Evolutionary conservation across 2,888 invertebrate genomes (phyloP).

Genomic region (Erannis defoliaria): DNA sequence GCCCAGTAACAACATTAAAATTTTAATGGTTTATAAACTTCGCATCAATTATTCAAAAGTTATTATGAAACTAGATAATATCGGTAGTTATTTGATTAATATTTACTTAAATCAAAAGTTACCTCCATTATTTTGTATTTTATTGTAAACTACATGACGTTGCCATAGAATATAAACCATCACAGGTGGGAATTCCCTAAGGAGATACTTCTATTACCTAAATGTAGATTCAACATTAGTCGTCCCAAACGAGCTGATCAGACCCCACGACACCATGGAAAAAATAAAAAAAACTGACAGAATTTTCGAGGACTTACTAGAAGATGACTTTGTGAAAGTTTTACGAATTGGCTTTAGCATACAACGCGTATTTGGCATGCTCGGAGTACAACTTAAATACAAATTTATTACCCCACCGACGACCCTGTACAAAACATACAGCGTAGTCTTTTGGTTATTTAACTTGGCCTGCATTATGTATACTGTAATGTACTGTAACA

Average conservation of each 20-base stretch:
- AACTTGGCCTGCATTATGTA: slow-evolving; percentile 47
- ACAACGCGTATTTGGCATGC: slow-evolving; percentile 58
- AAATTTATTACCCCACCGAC: slow-evolving; percentile 62
- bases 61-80: not conserved
- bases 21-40: slow-evolving; percentile 9
- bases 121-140: not conserved
- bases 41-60: slow-evolving; percentile 3
- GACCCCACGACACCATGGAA: slow-evolving; percentile 17
- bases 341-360: slow-evolving; percentile 59
- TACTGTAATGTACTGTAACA: slow-evolving; percentile 48
- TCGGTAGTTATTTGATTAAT: slow-evolving; percentile 2
- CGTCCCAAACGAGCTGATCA: not conserved
- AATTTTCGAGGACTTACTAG: slow-evolving; percentile 58
- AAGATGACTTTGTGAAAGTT: slow-evolving; percentile 62
- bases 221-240: slow-evolving; percentile 6
- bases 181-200: slow-evolving; percentile 1
- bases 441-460: slow-evolving; percentile 52
- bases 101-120: not conserved
- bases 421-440: slow-evolving; percentile 53
- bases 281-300: slow-evolving; percentile 36
- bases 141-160: not conserved
- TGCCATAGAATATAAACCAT: not conserved
- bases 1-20: not conserved
- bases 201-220: not conserved
- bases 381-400: slow-evolving; percentile 60